Conservation (phyloP, 2,888 invertebrate species). For the Hypena proboscidalis region DNA sequence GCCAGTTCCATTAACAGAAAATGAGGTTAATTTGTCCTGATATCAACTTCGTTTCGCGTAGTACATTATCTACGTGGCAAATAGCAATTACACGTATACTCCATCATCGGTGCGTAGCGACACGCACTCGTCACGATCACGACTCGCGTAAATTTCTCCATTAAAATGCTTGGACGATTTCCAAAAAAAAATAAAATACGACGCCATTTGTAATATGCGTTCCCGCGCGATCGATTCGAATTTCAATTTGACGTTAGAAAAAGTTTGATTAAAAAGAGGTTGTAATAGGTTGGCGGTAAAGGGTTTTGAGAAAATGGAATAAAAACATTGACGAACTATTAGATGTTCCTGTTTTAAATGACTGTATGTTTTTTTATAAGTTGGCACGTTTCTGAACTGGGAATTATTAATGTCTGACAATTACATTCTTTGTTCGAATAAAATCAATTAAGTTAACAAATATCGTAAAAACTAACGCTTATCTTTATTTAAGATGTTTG, state of each 20-base stretch:
- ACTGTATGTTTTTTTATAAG: too few species aligned
- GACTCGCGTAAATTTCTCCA: conserved; percentile 31
- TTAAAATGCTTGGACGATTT: conserved; percentile 27
- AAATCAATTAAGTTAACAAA: too few species aligned
- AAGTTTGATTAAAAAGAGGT: background rate
- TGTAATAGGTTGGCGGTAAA: background rate
- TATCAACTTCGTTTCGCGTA: conserved; percentile 32
- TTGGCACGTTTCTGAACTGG: too few species aligned
- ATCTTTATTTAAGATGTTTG: too few species aligned
- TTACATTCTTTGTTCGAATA: too few species aligned
- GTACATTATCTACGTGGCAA: conserved; percentile 29
- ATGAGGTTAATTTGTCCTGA: conserved; percentile 29
- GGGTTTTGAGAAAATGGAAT: conserved; percentile 5
- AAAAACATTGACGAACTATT: too few species aligned
- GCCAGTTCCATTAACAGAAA: conserved; percentile 6
- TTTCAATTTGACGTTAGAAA: conserved; percentile 9
- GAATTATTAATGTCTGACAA: too few species aligned
- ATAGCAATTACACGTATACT: conserved; percentile 34
- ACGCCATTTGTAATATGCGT: conserved; percentile 6
- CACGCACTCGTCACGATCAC: conserved; percentile 37
- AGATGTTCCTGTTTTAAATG: too few species aligned
- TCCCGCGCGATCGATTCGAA: conserved; percentile 8
- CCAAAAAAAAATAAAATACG: conserved; percentile 16
- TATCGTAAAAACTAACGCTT: too few species aligned
- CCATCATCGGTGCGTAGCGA: conserved; percentile 38